phyloP scores from a whole-genome alignment of 1,140 invertebrate species.

The Mizuhopecten yessoensis region DNA sequence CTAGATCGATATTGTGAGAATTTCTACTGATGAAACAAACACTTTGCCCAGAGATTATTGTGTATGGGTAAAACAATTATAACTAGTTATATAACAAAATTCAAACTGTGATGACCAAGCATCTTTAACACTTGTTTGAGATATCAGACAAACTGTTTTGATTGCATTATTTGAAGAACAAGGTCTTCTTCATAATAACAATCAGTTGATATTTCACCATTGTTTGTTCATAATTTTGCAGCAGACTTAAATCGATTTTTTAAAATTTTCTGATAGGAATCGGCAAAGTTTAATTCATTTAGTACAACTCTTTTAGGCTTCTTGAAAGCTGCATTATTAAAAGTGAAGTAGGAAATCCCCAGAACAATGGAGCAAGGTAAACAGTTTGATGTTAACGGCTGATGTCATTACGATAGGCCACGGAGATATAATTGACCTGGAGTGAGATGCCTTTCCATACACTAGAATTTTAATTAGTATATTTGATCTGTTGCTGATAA shows the following conservation, averaged over 20 bases:
- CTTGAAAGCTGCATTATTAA: not conserved
- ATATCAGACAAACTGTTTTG: no score
- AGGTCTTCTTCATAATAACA: not conserved
- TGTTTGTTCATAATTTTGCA: not conserved
- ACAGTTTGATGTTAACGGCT: not conserved
- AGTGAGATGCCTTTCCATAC: not conserved
- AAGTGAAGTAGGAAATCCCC: not conserved
- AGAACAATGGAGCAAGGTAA: conserved; percentile 33
- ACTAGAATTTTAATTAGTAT: conserved; percentile 18
- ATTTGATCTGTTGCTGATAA: not conserved
- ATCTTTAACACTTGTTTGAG: no score
- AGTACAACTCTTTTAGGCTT: not conserved
- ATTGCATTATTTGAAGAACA: no score
- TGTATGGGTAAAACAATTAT: no score
- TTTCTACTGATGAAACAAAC: no score
- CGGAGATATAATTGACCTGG: conserved; percentile 1
- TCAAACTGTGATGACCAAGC: no score
- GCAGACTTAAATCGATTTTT: not conserved
- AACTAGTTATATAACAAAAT: no score
- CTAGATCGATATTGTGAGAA: no score
- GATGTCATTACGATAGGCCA: not conserved
- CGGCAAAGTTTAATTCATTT: not conserved
- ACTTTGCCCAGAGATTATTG: no score
- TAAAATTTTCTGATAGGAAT: not conserved
- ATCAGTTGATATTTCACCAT: not conserved